These are phyloP conservation scores for Chrysolina haemoptera DNA, from an alignment of 2,888 invertebrate genomes.

Conservation along the genomic window DNA sequence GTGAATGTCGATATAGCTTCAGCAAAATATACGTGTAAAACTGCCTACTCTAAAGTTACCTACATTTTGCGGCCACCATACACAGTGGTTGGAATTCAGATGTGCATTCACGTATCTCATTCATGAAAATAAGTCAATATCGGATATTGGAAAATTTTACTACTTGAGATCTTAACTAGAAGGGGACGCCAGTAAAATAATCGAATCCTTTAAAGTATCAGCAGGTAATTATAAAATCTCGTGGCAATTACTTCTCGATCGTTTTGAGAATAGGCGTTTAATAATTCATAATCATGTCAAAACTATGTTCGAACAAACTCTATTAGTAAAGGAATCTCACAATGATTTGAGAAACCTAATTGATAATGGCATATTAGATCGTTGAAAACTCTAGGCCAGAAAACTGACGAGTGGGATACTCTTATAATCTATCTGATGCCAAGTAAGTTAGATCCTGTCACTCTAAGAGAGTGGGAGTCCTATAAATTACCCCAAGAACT, in stretches of 20 bases:
- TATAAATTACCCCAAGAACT: conserved; percentile 4
- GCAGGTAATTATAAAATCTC: not conserved
- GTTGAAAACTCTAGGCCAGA: conserved; percentile 2
- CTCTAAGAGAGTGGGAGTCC: conserved; percentile 38
- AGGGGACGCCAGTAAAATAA: not conserved
- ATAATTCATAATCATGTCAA: conserved; percentile 2
- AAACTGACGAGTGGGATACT: conserved; percentile 36
- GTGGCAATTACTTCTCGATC: conserved; percentile 2
- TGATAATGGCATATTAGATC: conserved; percentile 3
- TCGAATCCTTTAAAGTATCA: not conserved
- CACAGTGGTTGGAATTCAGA: conserved; percentile 14
- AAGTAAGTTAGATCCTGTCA: conserved; percentile 32
- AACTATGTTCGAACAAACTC: conserved; percentile 1
- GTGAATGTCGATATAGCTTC: no score
- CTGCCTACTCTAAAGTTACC: conserved; percentile 9
- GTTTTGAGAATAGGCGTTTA: not conserved
- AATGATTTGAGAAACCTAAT: conserved; percentile 1
- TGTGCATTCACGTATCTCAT: not conserved
- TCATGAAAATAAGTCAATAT: not conserved
- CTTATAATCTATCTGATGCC: conserved; percentile 38
- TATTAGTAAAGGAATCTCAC: conserved; percentile 1
- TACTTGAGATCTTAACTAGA: conserved; percentile 8
- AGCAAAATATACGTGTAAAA: no score
- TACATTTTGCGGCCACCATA: not conserved
- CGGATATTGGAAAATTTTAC: conserved; percentile 6